phyloP scores from a whole-genome alignment of 2,113 vertebrate species.

The Gallinago media region DNA sequence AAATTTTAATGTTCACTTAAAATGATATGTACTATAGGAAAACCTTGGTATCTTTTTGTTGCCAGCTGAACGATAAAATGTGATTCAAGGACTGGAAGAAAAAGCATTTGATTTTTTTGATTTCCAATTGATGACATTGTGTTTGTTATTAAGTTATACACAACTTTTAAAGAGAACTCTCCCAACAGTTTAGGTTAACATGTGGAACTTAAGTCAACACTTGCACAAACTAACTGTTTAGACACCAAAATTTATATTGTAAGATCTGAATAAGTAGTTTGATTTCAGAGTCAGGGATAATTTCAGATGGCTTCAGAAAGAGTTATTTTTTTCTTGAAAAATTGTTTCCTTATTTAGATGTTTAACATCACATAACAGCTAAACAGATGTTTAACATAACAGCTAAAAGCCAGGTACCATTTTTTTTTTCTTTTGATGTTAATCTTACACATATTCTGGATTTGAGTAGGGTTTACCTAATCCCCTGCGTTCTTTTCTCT shows the following conservation, averaged over 20 bases:
- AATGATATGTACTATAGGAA: background rate
- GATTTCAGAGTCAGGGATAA: background rate
- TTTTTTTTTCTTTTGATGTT: background rate
- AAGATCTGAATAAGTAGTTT: background rate
- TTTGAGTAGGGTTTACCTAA: background rate
- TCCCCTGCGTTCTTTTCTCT: background rate
- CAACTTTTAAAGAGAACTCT: background rate
- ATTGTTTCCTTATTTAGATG: background rate
- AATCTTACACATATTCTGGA: background rate
- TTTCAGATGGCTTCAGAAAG: background rate
- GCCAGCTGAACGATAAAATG: background rate
- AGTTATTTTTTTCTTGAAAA: background rate
- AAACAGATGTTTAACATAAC: background rate
- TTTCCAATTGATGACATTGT: background rate
- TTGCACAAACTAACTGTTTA: background rate
- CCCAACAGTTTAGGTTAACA: background rate
- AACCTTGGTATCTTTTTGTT: background rate
- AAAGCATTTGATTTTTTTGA: background rate
- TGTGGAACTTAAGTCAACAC: background rate
- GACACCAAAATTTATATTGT: background rate
- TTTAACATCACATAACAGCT: background rate
- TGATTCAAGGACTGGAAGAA: background rate
- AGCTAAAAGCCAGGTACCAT: background rate
- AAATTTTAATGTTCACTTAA: background rate
- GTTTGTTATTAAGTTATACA: background rate